Evolutionary conservation across 2,797 vertebrate species (phyloP), one percentile per base, ranked within the genome.

Genomic region (Eremophila alpestris): DNA sequence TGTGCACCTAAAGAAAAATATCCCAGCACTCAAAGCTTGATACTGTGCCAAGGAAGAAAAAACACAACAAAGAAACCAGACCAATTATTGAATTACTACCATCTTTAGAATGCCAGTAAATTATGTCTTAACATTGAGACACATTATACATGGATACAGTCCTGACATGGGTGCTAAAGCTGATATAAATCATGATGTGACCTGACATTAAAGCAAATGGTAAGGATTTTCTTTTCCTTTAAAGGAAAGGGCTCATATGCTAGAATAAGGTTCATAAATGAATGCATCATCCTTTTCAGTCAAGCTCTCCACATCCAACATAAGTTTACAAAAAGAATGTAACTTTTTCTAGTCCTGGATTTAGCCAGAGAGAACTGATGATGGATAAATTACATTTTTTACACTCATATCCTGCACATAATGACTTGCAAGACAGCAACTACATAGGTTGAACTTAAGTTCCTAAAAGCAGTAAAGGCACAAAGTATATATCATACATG

Each of bases 1-100:
- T 43, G 99, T 98, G 84, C 99, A 99, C 94, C 98, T 98, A 97
- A 99, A 99, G 98, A 99, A 99, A 98, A 98, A 99, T 87, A 99
- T 97, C 52, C 99, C 99, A 73, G 99, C 99, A 88, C 98, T 99
- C 97, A 99, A 98, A 94, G 99, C 99, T 97, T 99, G 99, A 94
- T 96, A 97, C 99, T 99, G 95, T 15, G 83, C 80, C 71, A 84
- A 91, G 91, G 87, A 87, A 89, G 32, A 32, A 63, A 59, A 89
- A 46, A 65, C 32, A 92, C 45, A 82, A 75, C 32, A 95, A 70
- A 83, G 83, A 93, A 76, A 48, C 9, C 79, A 82, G 91, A 78
- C 45, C 48, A 86, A 84, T 94, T 94, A 93, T 40, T 95, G 46
- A 85, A 89, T 84, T 90, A 67, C 52, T 62, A 69, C 34, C 24